Percentiles rank a stretch among this genome's conserved stretches.
Evolutionary conservation across 2,113 vertebrate genomes (phyloP).

Genomic region (Phalacrocorax pelagicus): DNA sequence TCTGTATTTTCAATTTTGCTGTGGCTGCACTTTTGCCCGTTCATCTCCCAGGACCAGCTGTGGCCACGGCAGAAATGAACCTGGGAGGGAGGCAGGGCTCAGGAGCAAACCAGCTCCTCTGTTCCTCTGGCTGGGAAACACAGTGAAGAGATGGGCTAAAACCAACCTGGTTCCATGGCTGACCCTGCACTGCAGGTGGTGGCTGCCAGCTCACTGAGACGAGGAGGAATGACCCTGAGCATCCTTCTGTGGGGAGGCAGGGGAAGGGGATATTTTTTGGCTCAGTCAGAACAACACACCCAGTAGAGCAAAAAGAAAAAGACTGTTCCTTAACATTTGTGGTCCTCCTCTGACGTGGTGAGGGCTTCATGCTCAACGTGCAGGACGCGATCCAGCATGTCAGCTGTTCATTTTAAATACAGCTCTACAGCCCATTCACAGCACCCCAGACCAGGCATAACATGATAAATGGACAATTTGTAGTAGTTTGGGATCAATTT

Average conservation of each 20-base stretch:
- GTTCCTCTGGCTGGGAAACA: neutral
- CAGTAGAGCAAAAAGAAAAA: neutral
- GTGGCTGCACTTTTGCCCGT: neutral
- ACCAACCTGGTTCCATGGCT: fast-evolving
- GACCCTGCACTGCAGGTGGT: neutral
- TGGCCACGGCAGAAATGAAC: neutral
- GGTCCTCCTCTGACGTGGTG: neutral
- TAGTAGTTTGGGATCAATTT: neutral
- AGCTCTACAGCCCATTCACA: neutral
- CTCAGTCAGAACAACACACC: neutral
- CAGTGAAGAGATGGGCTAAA: neutral
- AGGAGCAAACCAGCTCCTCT: neutral
- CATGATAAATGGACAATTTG: neutral
- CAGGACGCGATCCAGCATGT: neutral
- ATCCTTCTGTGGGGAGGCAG: neutral
- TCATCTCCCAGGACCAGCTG: neutral
- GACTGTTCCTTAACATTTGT: neutral
- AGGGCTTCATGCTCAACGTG: neutral
- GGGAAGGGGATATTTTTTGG: neutral
- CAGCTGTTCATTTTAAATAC: neutral
- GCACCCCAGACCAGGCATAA: neutral
- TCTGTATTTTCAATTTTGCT: neutral
- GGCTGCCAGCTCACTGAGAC: neutral
- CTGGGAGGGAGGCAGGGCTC: neutral
- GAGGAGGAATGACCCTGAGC: neutral